Conservation (phyloP, 2,113 vertebrate genomes). For the Pteruthius melanotis region DNA sequence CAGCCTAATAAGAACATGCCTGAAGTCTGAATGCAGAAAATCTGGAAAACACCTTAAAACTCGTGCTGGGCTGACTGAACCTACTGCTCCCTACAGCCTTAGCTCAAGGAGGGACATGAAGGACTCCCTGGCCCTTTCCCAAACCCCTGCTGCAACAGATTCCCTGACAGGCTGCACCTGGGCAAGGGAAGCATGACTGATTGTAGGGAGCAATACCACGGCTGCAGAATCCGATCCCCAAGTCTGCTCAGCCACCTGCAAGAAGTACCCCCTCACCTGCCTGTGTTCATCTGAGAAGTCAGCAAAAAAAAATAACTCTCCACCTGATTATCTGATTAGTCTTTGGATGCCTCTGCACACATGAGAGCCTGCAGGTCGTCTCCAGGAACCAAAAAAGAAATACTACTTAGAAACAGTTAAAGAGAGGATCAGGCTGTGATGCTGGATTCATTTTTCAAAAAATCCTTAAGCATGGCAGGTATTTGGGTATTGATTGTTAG, state of each 20-base stretch:
- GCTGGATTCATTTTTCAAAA: not conserved
- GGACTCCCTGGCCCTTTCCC: not conserved
- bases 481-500: not conserved
- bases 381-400: not conserved
- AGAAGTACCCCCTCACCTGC: not conserved
- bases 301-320: no score
- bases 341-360: not conserved
- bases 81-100: not conserved
- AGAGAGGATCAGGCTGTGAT: not conserved
- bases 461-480: not conserved
- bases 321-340: not conserved
- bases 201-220: not conserved
- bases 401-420: not conserved
- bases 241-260: not conserved
- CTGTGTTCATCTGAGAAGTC: not conserved
- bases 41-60: not conserved
- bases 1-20: not conserved
- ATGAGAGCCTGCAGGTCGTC: not conserved
- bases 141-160: not conserved
- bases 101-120: not conserved
- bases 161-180: not conserved
- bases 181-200: not conserved
- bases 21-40: not conserved
- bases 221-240: not conserved
- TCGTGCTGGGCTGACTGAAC: fast-evolving